These are phyloP conservation scores for Stenodema calcarata DNA, from an alignment of 2,888 invertebrate species.

Conservation along the genomic window DNA sequence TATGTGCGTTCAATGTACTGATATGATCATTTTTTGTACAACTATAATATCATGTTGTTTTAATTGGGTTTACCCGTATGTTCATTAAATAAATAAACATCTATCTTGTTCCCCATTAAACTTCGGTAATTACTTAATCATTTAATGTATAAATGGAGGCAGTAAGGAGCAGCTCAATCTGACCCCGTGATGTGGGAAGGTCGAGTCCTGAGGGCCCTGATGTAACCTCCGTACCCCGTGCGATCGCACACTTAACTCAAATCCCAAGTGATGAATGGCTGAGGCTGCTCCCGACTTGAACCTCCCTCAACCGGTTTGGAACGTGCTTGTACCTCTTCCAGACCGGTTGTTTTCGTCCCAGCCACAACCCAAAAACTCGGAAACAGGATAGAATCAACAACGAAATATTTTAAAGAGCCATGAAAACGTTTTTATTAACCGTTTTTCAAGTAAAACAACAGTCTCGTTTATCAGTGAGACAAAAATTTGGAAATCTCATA, in stretches of 20 bases:
- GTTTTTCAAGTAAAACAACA: not conserved
- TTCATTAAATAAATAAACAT: no score
- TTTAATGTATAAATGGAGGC: not conserved
- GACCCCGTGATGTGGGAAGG: not conserved
- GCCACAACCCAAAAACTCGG: not conserved
- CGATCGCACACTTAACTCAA: slow-evolving; percentile 1
- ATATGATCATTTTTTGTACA: no score
- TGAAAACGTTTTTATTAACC: not conserved
- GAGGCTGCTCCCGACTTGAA: not conserved
- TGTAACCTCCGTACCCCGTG: not conserved
- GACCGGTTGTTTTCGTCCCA: slow-evolving; percentile 6
- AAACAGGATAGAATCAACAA: not conserved
- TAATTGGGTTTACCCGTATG: no score
- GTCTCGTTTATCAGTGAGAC: not conserved
- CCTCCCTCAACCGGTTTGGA: slow-evolving; percentile 32
- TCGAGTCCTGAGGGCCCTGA: not conserved
- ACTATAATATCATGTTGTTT: no score
- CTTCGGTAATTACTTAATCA: no score
- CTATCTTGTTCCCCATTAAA: no score
- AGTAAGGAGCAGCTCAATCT: not conserved
- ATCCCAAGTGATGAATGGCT: slow-evolving; percentile 26
- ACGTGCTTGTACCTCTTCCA: slow-evolving; percentile 14
- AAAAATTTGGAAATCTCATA: not conserved
- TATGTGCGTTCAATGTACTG: no score
- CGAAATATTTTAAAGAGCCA: not conserved